Base-by-base conservation (phyloP, 2,113 vertebrate genomes). In the Lepus europaeus region DNA sequence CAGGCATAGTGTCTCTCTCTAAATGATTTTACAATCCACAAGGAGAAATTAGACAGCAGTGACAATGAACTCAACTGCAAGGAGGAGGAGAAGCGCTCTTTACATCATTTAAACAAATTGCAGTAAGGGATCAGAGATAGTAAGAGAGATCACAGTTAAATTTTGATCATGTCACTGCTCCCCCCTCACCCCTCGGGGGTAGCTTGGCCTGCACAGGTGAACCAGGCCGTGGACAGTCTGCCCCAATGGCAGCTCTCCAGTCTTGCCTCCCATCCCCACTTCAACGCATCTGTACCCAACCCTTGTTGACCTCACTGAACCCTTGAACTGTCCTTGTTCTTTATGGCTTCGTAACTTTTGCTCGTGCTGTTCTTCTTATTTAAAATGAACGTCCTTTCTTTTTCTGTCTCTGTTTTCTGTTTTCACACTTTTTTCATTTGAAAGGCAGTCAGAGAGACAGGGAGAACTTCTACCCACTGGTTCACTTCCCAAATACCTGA, bases 71-170 rank as follows among this genome's bases (percentile, higher is more conserved):
- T 87, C 25, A 72, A n/a, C 14, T 69, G 36, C 17, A 74, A 63
- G 31, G 29, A 87, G 51, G 27, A 94, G 33, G 14, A 63, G 51
- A 45, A 78, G 22, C 63, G 39, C 33, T 70, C 27, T 68, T 96
- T 31, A 83, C 89, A 80, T 39, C 51, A 17, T 33, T 86, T 76
- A 78, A 73, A 80, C 19, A 89, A 72, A 77, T 68, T 93, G 17
- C 19, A 78, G 6, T 66, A 72, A 73, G 56, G 36, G 17, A 66
- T 61, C 3, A 19, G 66, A 93, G 49, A 76, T 31, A 16, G 22
- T 23, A 49, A 59, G 36, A 77, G 61, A 64, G 69, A n/a, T 56
- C 33, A n/a, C 31, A 17, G 64, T 77, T 31, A 25, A 85, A n/a
- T 74, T 83, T 36, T 36, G 20, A 12, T n/a, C 25, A 10, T 17